Base-by-base conservation (phyloP, 2,797 vertebrate species). In the Antennarius maculatus region DNA sequence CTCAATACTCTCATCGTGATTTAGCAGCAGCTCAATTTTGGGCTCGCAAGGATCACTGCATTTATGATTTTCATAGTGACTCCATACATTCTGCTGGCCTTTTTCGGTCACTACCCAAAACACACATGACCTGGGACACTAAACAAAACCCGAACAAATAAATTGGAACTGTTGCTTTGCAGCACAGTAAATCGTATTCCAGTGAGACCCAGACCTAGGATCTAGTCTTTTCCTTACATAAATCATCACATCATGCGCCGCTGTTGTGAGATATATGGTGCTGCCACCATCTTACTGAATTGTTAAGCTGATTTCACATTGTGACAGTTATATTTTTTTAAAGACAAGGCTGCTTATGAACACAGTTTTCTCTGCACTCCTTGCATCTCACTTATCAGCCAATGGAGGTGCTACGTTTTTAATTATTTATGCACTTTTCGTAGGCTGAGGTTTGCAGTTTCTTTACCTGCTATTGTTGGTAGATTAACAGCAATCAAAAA, bases 41-140 rank as follows among this genome's bases (percentile, higher is more conserved):
- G 62, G 52, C 49, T 61, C 55, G 70, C 3, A 7, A 55, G 64
- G 71, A 63, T 76, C 69, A 55, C 41, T 45, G 69, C 53, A 31
- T 68, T 70, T 17, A 18, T 79, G 61, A 56, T 27, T 49, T 52
- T 53, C 37, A 53, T 31, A 66, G 55, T 66, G 60, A 80, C 16
- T 46, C 47, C 71, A 65, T 65, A 49, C 72, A 60, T 64, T 57
- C 51, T 57, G 52, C 28, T 62, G 59, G 14, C 57, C 69, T 66
- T 46, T 66, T 69, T 81, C 14, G 23, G 76, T 79, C 71, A 76
- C 56, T 64, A 71, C 46, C 57, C 71, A 70, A 70, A 78, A 61
- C 64, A 70, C 48, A 66, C 61, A 47, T n/a, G 27, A 71, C 10
- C 66, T 81, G 74, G 34, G 49, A 54, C 61, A 57, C 46, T 43